Base-by-base conservation (phyloP, 2,113 vertebrate genomes). In the Mirza zaza region DNA sequence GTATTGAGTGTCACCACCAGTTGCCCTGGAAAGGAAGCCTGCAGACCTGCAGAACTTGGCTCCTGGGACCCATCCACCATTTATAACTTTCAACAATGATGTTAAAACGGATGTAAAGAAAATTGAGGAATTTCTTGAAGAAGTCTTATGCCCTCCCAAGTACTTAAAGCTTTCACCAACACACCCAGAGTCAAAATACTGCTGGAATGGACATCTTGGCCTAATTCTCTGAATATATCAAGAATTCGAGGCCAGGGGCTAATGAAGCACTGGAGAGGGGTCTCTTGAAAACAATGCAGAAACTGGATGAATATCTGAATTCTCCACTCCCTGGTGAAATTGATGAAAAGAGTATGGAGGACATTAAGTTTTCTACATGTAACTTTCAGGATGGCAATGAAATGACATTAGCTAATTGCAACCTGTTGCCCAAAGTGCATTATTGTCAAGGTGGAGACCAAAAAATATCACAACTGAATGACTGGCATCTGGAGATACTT, bases 41-140 rank as follows among this genome's bases (percentile, higher is more conserved):
- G 99, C 99, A 63, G 99, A 99, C 97, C 99, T 99, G 81, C 99
- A 99, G 98, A 99, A 99, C 96, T 98, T 99, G 98, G 99, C 99
- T 97, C 99, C 99, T 0, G 99, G 99, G 97, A 99, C 99, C 27
- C 99, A 99, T 97, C 99, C 99, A 0, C 99, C 99, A 87, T 99
- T 99, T 98, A 99, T 99, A 98, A 99, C 99, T 45, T 99, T 99
- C 98, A 99, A 99, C 13, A 52, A 4, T 4, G 3, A 52, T 14
- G 50, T 52, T 14, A 52, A 52, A 14, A 52, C 13, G 50, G 50
- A 52, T 52, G 50, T 52, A 52, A 52, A 52, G 14, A 52, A 52
- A 13, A 52, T 52, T 52, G 14, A 52, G 50, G 50, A 52, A 52
- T 52, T 52, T 52, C 14, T 52, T 14, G 50, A 52, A 52, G 50